Base-by-base conservation (phyloP, 2,797 vertebrate genomes). In the Toxotes lorentzi region DNA sequence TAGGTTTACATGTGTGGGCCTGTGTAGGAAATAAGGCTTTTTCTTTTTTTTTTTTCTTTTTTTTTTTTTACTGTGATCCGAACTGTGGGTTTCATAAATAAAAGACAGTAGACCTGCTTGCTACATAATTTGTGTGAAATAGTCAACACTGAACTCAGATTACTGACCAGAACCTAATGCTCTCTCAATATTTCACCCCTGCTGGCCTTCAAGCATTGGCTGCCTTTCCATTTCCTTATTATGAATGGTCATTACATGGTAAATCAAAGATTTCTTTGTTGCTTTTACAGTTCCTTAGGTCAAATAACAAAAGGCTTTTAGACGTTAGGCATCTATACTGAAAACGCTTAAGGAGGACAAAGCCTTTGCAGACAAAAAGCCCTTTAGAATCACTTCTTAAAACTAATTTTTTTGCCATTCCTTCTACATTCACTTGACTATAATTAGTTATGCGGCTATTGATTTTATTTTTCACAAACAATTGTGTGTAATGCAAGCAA, bases 121-220 rank as follows among this genome's bases (percentile, higher is more conserved):
- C 16, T 32, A 17, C 27, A 30, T 17, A 17, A 14, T 54, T 54
- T 47, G 54, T 54, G 64, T 50, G 7, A 48, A 70, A 50, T 34
- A 27, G 11, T 58, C 56, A 40, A 27, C 57, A 51, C 0, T 51
- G 41, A 34, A 70, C 30, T 47, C 8, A 27, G 58, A 14, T 47
- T 53, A 83, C 14, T 58, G 76, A 71, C 11, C 30, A 48, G 23
- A 45, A 67, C 23, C 30, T 27, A 62, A 62, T 34, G 12, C 32
- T 47, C 4, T 10, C 41, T 62, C 23, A 1, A 35, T 32, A 35
- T 53, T 74, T 32, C 21, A 43, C 17, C 7, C 11, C 23, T 2
- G 35, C 32, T 50, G 24, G 45, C 19, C 48, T 56, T 66, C 21
- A 1, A 41, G 66, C 50, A 16, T 23, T 41, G 47, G 41, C 43